These are phyloP conservation scores for Rhimphoctona megacephalus DNA, from an alignment of 2,888 invertebrate species.

Conservation along the genomic window DNA sequence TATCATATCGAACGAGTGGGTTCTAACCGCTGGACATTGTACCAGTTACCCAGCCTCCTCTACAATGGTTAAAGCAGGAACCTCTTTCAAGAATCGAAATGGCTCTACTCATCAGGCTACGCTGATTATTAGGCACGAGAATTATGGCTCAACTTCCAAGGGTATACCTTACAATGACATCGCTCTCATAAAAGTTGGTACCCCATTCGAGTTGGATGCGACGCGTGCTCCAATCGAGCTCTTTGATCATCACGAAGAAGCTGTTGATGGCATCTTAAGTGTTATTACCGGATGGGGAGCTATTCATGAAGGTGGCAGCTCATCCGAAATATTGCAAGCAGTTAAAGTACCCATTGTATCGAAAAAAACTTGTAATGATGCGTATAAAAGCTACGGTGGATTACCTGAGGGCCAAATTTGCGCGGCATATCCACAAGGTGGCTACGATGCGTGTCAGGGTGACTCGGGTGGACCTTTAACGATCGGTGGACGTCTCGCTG, in stretches of 20 bases:
- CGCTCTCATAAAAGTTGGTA: conserved; percentile 85
- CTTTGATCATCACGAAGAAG: conserved; percentile 77
- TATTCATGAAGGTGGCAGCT: not conserved
- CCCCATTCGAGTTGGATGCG: conserved; percentile 85
- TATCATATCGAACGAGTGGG: conserved; percentile 84
- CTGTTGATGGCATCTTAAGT: not conserved
- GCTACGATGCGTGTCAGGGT: conserved; percentile 82
- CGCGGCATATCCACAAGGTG: conserved; percentile 87
- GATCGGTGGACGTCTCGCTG: conserved; percentile 79
- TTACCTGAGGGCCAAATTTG: conserved; percentile 85
- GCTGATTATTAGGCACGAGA: conserved; percentile 60
- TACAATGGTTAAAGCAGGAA: conserved; percentile 82
- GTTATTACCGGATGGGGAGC: conserved; percentile 77
- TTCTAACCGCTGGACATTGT: conserved; percentile 88
- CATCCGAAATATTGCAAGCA: conserved; percentile 83
- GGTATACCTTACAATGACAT: conserved; percentile 84
- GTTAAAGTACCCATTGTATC: conserved; percentile 87
- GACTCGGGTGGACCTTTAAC: conserved; percentile 79
- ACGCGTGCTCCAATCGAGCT: conserved; percentile 85
- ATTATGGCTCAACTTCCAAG: conserved; percentile 67
- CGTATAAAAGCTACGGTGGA: conserved; percentile 81
- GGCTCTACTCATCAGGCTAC: conserved; percentile 84
- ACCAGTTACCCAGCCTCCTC: conserved; percentile 76
- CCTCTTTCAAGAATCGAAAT: conserved; percentile 85
- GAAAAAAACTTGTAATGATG: conserved; percentile 84